Evolutionary conservation across 2,797 vertebrate genomes (phyloP), one percentile per base, ranked within the genome.

Genomic region (Liasis olivaceus): DNA sequence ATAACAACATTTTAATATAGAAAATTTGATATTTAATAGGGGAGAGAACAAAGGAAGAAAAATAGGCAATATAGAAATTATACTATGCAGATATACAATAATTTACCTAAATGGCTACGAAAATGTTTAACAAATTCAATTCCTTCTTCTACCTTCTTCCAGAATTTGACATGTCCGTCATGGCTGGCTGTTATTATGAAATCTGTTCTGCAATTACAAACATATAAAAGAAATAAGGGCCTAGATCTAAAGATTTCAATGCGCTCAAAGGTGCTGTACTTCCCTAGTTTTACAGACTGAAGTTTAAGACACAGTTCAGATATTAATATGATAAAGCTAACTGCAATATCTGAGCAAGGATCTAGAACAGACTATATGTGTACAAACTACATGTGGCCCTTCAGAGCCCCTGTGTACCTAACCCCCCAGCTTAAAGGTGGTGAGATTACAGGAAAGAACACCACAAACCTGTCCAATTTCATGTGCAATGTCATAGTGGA

Each of bases 121-220:
- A 99, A 99, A 96, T 99, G 99, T 97, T 99, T 99, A 92, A 99
- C 99, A 97, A 99, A 99, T 97, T 99, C 99, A 89, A 99, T 99
- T 72, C 99, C 99, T 93, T 99, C 98, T 54, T 99, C 98, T 95
- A 99, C 98, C 94, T 98, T 99, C 98, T 99, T 99, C 99, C 99
- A 99, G 96, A 99, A 99, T 95, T 99, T 99, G 86, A 99, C 98
- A 84, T 99, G 99, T 26, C 99, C 99, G 88, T 99, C 99, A 47
- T 99, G 99, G 97, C 99, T 99, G 94, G 99, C 99, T 60, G 99
- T 99, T 96, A 99, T 98, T 92, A 99, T 95, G 95, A 99, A 99
- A 97, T 99, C 99, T 92, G 99, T 99, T 97, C 99, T 99, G 95
- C 26, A 94, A 64, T 93, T 60, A 94, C 22, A 94, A 94, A 93